Evolutionary conservation across 2,888 invertebrate species (phyloP).

Genomic region (Sinhomidia bicolor): DNA sequence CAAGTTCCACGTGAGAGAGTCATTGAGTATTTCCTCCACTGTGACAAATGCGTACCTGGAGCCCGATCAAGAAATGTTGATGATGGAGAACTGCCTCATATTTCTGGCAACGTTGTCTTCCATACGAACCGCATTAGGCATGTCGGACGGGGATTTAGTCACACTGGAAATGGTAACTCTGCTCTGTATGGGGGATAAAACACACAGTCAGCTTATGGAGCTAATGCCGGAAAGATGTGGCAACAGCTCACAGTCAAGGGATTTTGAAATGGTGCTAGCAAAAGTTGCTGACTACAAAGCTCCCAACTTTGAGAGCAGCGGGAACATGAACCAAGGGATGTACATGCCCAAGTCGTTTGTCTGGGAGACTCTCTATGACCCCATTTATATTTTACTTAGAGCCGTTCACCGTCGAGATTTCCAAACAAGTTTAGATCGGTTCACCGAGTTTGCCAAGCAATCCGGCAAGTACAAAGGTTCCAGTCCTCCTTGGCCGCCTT

Average conservation of each 20-base stretch:
- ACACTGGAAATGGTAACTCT: slow-evolving; percentile 96
- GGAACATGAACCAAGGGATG: slow-evolving; percentile 90
- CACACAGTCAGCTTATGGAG: slow-evolving; percentile 97
- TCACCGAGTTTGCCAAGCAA: slow-evolving; percentile 88
- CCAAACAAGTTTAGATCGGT: slow-evolving; percentile 96
- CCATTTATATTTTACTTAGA: slow-evolving; percentile 93
- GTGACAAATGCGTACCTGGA: slow-evolving; percentile 85
- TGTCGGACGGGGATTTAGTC: slow-evolving; percentile 86
- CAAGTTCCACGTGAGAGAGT: slow-evolving; percentile 94
- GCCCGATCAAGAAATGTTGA: slow-evolving; percentile 91
- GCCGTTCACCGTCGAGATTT: slow-evolving; percentile 96
- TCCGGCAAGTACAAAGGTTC: slow-evolving; percentile 84
- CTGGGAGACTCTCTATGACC: slow-evolving; percentile 97
- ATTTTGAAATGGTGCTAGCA: slow-evolving; percentile 92
- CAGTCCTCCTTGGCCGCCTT: slow-evolving; percentile 91
- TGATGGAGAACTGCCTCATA: slow-evolving; percentile 96
- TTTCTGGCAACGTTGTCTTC: slow-evolving; percentile 94
- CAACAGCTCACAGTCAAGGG: slow-evolving; percentile 86
- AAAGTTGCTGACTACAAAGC: slow-evolving; percentile 93
- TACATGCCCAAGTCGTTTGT: slow-evolving; percentile 91
- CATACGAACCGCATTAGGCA: slow-evolving; percentile 93
- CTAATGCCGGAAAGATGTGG: slow-evolving; percentile 95
- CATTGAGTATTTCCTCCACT: slow-evolving; percentile 87
- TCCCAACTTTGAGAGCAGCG: slow-evolving; percentile 92
- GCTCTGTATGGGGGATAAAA: slow-evolving; percentile 96